phyloP scores from a whole-genome alignment of 2,113 vertebrate genomes.

The Trematocara zebra region DNA sequence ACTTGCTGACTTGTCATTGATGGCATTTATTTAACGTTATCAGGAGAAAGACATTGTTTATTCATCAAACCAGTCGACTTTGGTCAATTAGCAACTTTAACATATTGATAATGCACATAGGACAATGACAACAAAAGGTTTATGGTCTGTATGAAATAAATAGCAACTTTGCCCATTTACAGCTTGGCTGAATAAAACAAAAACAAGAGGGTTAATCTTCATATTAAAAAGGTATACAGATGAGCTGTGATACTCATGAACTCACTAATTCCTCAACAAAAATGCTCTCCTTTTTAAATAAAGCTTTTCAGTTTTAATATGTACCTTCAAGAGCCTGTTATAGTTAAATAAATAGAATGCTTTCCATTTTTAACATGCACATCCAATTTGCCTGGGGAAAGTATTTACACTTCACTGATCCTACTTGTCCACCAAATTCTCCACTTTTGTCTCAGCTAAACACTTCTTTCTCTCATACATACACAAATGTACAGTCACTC shows the following conservation, averaged over 20 bases:
- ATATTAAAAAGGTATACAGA: constrained; percentile 74
- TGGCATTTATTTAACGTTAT: constrained; percentile 71
- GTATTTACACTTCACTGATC: constrained; percentile 77
- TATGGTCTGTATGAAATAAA: constrained; percentile 77
- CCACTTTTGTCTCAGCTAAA: constrained; percentile 30
- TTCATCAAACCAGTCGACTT: constrained; percentile 81
- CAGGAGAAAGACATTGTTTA: constrained; percentile 78
- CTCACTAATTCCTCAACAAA: constrained; percentile 68
- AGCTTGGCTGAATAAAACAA: constrained; percentile 65
- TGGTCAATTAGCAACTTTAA: constrained; percentile 80
- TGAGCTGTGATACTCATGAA: constrained; percentile 61
- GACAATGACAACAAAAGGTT: constrained; percentile 69
- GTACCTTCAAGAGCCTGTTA: constrained; percentile 80
- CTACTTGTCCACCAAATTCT: constrained; percentile 44
- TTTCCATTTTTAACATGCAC: constrained; percentile 83
- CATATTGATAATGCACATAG: constrained; percentile 74
- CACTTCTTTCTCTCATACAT: constrained; percentile 62
- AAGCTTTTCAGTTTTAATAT: constrained; percentile 79
- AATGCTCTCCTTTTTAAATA: constrained; percentile 79
- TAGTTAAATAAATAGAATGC: constrained; percentile 84
- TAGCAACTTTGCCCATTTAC: constrained; percentile 77
- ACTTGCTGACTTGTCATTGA: constrained; percentile 44
- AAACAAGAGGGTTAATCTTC: constrained; percentile 68
- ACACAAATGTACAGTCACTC: constrained; percentile 68
- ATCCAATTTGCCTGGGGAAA: constrained; percentile 76